phyloP scores from a whole-genome alignment of 92 coral and sea anemone species.

The Meandrina meandrites region DNA sequence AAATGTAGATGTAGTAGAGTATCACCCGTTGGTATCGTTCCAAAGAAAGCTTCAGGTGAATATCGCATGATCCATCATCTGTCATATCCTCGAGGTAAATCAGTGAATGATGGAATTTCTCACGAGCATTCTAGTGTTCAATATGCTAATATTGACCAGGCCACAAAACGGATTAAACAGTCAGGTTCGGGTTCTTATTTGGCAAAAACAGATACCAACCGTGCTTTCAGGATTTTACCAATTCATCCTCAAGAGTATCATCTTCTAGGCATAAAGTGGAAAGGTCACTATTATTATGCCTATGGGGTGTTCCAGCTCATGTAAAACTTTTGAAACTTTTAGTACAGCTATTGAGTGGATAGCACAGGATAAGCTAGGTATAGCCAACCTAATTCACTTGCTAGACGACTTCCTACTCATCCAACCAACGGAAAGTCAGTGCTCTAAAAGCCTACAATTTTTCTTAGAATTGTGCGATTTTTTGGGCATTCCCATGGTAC shows the following conservation, averaged over 20 bases:
- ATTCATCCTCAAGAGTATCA: slow-evolving; percentile 37
- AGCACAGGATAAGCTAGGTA: slow-evolving; percentile 35
- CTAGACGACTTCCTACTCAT: slow-evolving; percentile 53
- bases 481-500: slow-evolving; percentile 36
- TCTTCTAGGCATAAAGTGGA: slow-evolving; percentile 42
- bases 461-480: no score
- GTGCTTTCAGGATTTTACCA: slow-evolving; percentile 39
- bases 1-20: no score
- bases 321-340: slow-evolving; percentile 33
- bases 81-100: no score
- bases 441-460: no score
- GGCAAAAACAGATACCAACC: slow-evolving; percentile 47
- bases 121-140: slow-evolving; percentile 30
- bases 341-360: slow-evolving; percentile 58
- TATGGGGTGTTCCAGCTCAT: slow-evolving; percentile 55
- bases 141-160: slow-evolving; percentile 43
- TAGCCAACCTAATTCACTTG: slow-evolving; percentile 35
- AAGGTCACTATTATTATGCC: slow-evolving; percentile 43
- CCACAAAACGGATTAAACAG: slow-evolving; percentile 13
- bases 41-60: no score
- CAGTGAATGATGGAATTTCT: no score
- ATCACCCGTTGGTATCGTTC: no score
- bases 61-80: no score
- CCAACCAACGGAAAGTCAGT: no score
- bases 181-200: slow-evolving; percentile 44